Conservation (phyloP, 2,797 vertebrate genomes). For the Emydoidea blandingii region DNA sequence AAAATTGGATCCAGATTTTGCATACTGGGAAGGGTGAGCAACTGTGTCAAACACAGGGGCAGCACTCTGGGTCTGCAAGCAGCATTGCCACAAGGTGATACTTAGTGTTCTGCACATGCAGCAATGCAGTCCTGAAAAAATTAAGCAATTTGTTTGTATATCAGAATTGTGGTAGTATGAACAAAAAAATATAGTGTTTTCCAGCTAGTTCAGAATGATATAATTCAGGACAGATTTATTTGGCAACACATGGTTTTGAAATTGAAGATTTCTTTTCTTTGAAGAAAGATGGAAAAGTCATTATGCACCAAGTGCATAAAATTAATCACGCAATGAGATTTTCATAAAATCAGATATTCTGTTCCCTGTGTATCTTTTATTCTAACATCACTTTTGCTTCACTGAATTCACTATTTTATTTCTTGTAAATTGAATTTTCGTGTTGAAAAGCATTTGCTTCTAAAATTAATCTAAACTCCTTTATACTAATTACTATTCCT, state of each 20-base stretch:
- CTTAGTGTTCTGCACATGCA: slow-evolving; percentile 5
- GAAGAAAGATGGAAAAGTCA: slow-evolving; percentile 72
- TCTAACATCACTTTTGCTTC: slow-evolving; percentile 10
- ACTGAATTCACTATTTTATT: neutral
- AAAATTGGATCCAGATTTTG: slow-evolving; percentile 81
- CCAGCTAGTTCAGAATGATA: slow-evolving; percentile 42
- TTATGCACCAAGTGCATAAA: slow-evolving; percentile 64
- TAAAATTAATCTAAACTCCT: neutral
- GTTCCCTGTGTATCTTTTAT: slow-evolving; percentile 43
- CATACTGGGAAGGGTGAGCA: slow-evolving; percentile 61
- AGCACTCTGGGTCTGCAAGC: slow-evolving; percentile 39
- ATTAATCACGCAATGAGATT: slow-evolving; percentile 47
- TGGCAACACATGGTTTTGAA: slow-evolving; percentile 63
- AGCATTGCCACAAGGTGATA: slow-evolving; percentile 27
- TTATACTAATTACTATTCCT: neutral
- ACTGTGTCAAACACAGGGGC: slow-evolving; percentile 33
- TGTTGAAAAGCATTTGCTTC: neutral
- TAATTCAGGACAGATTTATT: slow-evolving; percentile 64
- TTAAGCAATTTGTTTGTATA: slow-evolving; percentile 43
- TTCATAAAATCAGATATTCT: slow-evolving; percentile 24
- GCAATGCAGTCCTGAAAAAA: slow-evolving; percentile 48
- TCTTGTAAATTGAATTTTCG: neutral
- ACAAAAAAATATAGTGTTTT: neutral
- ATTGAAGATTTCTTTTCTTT: slow-evolving; percentile 70
- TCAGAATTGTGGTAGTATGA: slow-evolving; percentile 34